Base-by-base conservation (phyloP, 2,113 vertebrate genomes). In the Hyla sarda region DNA sequence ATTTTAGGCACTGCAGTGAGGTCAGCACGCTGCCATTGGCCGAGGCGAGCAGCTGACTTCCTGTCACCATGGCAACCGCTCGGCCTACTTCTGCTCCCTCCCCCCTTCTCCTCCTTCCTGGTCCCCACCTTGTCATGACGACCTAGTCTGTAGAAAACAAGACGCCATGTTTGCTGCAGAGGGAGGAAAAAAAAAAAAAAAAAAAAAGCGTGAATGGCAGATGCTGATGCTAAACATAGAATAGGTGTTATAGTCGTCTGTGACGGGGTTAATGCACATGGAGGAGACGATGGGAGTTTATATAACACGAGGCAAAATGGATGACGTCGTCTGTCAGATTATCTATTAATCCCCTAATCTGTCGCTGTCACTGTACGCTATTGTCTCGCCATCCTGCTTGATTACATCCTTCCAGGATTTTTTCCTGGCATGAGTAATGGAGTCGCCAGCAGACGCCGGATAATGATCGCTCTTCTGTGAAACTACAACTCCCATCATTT, bases 81-180 rank as follows among this genome's bases (percentile, higher is more conserved):
- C 77, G 71, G 28, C 78, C 85, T 82, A 58, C 21, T 87, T 74
- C 67, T 86, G 56, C 69, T 47, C 52, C 2, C 58, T 65, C 50
- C 65, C 34, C 67, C 76, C 73, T 37, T 67, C 52, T 47, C 50
- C 65, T 69, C 67, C 76, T 81, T 37, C 77, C 52, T 47, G 75
- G 76, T 85, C 84, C 34, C 76, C 84, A 67, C 84, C 84, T 82
- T 62, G 74, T 62, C 52, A n/a, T 74, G 69, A 82, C 13, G 48
- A 81, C 84, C 58, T 73, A 30, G 74, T 48, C 37, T 58, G 32
- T 67, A 69, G 50, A 76, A 84, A 80, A 34, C 65, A 81, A 30
- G 84, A 48, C 78, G 78, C 85, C 85, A 87, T 87, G 67, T 87
- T 87, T 60, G 73, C 58, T 71, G 48, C 32, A 85, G 47, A 45